These are phyloP conservation scores for Diuraphis noxia DNA, from an alignment of 1,140 invertebrate genomes.

Conservation along the genomic window DNA sequence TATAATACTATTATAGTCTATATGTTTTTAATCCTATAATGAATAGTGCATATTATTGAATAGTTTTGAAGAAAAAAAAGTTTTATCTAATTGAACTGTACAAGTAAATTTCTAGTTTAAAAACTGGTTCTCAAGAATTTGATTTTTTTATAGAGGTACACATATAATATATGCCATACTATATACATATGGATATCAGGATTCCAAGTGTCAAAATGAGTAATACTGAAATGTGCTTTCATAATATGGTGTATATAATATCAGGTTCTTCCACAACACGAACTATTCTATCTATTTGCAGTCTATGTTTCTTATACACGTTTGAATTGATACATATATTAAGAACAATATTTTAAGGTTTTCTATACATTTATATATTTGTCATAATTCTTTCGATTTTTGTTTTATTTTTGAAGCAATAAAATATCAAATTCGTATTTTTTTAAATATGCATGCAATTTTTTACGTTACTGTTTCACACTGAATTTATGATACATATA, in stretches of 20 bases:
- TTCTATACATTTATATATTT: not conserved
- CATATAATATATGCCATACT: not conserved
- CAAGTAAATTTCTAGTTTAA: not conserved
- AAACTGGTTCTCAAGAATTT: not conserved
- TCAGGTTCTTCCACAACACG: not conserved
- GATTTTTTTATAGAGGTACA: not conserved
- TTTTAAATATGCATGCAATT: not conserved
- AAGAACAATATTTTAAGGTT: not conserved
- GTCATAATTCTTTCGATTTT: not conserved
- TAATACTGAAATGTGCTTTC: not conserved
- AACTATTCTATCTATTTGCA: not conserved
- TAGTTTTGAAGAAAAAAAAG: too few relatives aligned
- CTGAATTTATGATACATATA: not conserved
- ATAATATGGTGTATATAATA: not conserved
- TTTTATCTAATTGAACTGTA: not conserved
- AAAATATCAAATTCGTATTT: not conserved
- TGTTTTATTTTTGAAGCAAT: not conserved
- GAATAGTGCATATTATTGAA: too few relatives aligned
- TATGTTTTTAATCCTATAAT: not conserved
- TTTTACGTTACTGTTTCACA: not conserved
- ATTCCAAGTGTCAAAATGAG: not conserved
- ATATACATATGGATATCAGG: not conserved
- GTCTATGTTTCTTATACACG: not conserved
- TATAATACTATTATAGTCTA: not conserved
- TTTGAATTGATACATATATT: not conserved